Conservation (phyloP, 2,888 invertebrate species). For the Dyspetes luteomarginatus region DNA sequence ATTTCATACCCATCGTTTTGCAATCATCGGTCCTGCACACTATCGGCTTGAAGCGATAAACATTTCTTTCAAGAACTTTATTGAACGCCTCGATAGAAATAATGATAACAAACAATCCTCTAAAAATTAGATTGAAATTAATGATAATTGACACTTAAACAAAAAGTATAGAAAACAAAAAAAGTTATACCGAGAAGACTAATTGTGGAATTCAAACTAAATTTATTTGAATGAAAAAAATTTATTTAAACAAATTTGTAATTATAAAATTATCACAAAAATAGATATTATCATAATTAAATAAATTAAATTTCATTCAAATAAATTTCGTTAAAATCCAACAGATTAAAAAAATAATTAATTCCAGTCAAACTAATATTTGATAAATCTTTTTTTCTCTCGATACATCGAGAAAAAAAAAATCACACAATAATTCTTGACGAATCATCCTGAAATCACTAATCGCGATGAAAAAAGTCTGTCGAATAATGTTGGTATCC, state of each 20-base stretch:
- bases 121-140: neutral
- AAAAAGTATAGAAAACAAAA: neutral
- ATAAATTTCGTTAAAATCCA: neutral
- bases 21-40: slow-evolving; percentile 53
- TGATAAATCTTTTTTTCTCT: neutral
- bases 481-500: neutral
- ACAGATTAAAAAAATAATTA: no score
- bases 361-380: no score
- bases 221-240: neutral
- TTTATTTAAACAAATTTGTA: neutral
- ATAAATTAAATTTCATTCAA: no score
- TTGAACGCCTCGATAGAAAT: slow-evolving; percentile 25
- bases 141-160: neutral
- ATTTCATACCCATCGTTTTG: slow-evolving; percentile 39
- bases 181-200: no score
- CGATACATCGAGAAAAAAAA: neutral
- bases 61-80: slow-evolving; percentile 37
- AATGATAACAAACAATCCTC: slow-evolving; percentile 8
- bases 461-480: neutral
- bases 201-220: neutral
- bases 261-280: no score
- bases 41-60: slow-evolving; percentile 22
- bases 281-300: no score
- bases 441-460: slow-evolving; percentile 17
- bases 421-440: slow-evolving; percentile 34